Base-by-base conservation (phyloP, 2,797 vertebrate species). In the Naso thynnoides region DNA sequence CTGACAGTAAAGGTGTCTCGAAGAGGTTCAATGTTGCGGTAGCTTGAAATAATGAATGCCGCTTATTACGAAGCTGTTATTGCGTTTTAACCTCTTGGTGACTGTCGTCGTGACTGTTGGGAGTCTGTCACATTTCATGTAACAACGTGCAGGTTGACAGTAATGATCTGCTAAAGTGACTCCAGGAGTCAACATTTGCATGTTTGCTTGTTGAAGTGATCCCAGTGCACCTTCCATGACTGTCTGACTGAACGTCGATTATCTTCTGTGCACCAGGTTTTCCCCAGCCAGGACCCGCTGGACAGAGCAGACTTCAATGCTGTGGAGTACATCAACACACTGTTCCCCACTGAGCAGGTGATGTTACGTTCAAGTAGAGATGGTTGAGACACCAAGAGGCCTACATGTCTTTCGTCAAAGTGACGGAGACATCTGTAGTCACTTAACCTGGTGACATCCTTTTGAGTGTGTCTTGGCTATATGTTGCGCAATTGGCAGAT, bases 271-370 rank as follows among this genome's bases (percentile, higher is more conserved):
- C 50, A 10, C 0, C 73, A 99, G 98, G 98, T 99, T 27, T 99
- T 99, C 85, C 98, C 98, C 70, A 99, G 97, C 76, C 97, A 99
- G 81, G 98, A 99, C 83, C 97, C 97, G 0, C 91, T 99, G 86
- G 98, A 99, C 93, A 94, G 96, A 90, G 95, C 97, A 38, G 98
- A 99, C 86, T 99, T 99, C 91, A 99, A 99, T 69, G 97, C 98
- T 38, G 98, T 99, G 81, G 98, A 99, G 41, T 99, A 99, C 67
- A 99, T 99, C 88, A 99, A 99, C 83, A 95, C 96, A 7, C 91
- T 99, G 59, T 99, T 99, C 83, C 98, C 98, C 57, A 99, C 98
- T 0, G 98, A 99, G 76, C 98, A 99, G 88, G 98, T 99, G 11
- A 86, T 7, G 31, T 9, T 33, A 33, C 27, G n/a, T 27, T 47